Evolutionary conservation across 2,113 vertebrate genomes (phyloP).

Genomic region (Phainopepla nitens): DNA sequence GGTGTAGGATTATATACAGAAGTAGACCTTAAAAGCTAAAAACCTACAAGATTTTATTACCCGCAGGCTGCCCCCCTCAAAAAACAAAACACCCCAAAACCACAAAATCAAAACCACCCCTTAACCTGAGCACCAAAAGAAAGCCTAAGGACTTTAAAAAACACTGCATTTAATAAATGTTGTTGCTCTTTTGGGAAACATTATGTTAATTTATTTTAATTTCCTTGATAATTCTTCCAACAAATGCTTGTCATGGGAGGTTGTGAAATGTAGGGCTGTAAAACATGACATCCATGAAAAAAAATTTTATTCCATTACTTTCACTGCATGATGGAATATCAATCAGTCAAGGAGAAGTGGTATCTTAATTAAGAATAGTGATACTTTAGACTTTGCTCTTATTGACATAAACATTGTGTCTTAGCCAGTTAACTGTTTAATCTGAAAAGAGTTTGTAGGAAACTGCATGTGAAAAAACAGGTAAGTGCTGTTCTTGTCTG

Average conservation of each 20-base stretch:
- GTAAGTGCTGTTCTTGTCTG: background rate
- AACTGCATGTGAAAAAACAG: background rate
- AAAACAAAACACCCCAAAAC: background rate
- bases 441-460: background rate
- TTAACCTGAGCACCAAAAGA: background rate
- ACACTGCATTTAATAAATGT: background rate
- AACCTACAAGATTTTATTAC: background rate
- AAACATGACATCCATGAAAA: background rate
- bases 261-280: background rate
- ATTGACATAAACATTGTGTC: background rate
- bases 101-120: background rate
- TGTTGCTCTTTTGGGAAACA: background rate
- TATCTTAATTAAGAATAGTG: background rate
- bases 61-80: fast-evolving
- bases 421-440: background rate
- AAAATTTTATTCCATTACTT: background rate
- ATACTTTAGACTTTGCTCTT: background rate
- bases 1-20: background rate
- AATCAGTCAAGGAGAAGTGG: background rate
- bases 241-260: background rate
- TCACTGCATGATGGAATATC: background rate
- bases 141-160: background rate
- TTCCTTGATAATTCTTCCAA: background rate
- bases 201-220: background rate
- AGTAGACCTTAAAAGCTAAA: background rate